Evolutionary conservation across 2,888 invertebrate genomes (phyloP), one percentile per base, ranked within the genome.

Genomic region (Amphipoea oculea): DNA sequence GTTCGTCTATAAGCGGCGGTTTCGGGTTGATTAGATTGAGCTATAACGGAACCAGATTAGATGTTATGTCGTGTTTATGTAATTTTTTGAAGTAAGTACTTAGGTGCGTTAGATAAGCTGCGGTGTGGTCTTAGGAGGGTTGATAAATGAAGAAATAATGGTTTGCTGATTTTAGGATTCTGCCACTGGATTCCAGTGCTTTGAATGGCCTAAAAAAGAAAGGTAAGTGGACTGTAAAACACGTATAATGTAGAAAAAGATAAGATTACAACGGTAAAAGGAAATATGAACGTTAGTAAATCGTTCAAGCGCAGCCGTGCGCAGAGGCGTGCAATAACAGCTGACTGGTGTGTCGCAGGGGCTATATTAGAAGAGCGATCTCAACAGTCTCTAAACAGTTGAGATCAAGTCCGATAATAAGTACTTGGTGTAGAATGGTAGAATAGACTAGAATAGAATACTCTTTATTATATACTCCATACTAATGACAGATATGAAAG

Each of bases 11-110:
- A 69, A 82, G 67, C 60, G 14, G 14, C 63, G 36, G 75, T 86
- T 84, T 70, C 42, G 76, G 76, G 79, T 86, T 85, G 89, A 88
- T 87, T 75, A 85, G 72, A 89, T 89, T 86, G 82, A 87, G 89
- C 73, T 73, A 68, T 82, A 73, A 86, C 71, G 45, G 48, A 71
- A 40, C 45, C 36, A 79, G 80, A 89, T 83, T 80, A 79, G 73
- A 70, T 67, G 63, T 77, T 54, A 87, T 73, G 54, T 12, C 40
- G 60, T 84, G 84, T 84, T 81, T 40, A 75, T 70, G 67, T 78
- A 1, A 73, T 73, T 87, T 80, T 77, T 80, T 60, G 1, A 36
- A 54, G 65, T 81, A 66, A 81, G 66, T 78, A 60, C 51, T 62
- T 66, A 45, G 9, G 23, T 66, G 23, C 1, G 6, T 0, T 2